Evolutionary conservation across 1,140 invertebrate species (phyloP), one percentile per base, ranked within the genome.

Genomic region (Drosophila grimshawi): DNA sequence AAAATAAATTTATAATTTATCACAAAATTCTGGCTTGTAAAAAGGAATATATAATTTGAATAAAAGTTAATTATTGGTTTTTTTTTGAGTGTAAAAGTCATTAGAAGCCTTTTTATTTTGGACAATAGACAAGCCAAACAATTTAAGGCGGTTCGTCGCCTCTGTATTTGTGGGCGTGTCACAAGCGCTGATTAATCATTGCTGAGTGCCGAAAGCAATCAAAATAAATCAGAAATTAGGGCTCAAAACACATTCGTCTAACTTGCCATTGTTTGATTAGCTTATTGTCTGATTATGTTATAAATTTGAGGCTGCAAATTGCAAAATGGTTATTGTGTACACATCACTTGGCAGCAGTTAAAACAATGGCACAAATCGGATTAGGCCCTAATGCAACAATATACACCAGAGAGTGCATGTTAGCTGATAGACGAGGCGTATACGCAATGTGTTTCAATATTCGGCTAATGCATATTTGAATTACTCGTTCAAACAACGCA

Each of bases 201-300:
- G 10, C 41, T 48, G 33, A 74, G 51, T 61, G 59, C 65, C 55
- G 57, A 74, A 57, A 48, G 37, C 61, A 74, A 69, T 69, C 52
- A 49, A 56, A 69, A 63, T 69, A 60, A 67, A 66, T 67, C 70
- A 72, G 19, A 8, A n/a, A 66, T 57, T 35, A 59, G 33, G 30
- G 48, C 37, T 32, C 10, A 30, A 69, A 37, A 19, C 19, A 19
- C 4, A 32, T 35, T 53, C 30, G 30, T 29, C 32, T 11, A 32
- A 43, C 8, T n/a, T n/a, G 0, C n/a, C 32, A n/a, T 33, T 11
- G n/a, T 35, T 52, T 52, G 30, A 33, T 33, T 33, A 52, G 49
- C 27, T 4, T n/a, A 41, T 41, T 41, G 39, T 41, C 8, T 10
- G 8, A 41, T 6, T 41, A 43, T 43, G 39, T 43, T n/a, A 43